phyloP scores from a whole-genome alignment of 2,888 invertebrate species.

The Abscondita cerata region DNA sequence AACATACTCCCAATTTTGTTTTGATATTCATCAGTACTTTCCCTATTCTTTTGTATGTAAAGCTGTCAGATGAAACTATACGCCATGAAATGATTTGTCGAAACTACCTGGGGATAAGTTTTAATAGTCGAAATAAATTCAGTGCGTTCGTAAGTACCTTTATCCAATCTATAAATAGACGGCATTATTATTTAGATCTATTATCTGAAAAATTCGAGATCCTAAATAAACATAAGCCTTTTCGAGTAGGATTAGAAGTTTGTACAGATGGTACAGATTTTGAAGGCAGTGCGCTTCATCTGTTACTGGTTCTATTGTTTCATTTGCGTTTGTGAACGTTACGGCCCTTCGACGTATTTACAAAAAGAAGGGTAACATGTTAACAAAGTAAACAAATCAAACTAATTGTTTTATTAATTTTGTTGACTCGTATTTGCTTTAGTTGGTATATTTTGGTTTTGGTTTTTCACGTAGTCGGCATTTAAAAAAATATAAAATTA shows the following conservation, averaged over 20 bases:
- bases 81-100: constrained; percentile 14
- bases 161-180: constrained; percentile 50
- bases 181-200: constrained; percentile 52
- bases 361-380: too few species aligned
- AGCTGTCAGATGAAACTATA: too few species aligned
- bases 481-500: too few species aligned
- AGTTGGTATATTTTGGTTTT: too few species aligned
- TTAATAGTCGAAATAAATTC: constrained; percentile 35
- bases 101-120: constrained; percentile 13
- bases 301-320: constrained; percentile 24
- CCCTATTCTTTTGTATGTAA: too few species aligned
- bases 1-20: too few species aligned
- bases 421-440: too few species aligned
- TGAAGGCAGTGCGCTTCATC: constrained; percentile 24
- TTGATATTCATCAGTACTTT: too few species aligned
- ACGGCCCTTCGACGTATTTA: not conserved
- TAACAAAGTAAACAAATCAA: too few species aligned
- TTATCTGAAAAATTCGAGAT: constrained; percentile 53
- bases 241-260: constrained; percentile 29
- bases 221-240: constrained; percentile 50
- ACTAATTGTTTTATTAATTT: too few species aligned
- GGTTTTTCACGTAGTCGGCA: too few species aligned
- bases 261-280: constrained; percentile 29
- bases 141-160: constrained; percentile 50
- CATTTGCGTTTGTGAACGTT: not conserved